These are phyloP conservation scores for Miniopterus natalensis DNA, from an alignment of 2,113 vertebrate genomes.

Conservation along the genomic window DNA sequence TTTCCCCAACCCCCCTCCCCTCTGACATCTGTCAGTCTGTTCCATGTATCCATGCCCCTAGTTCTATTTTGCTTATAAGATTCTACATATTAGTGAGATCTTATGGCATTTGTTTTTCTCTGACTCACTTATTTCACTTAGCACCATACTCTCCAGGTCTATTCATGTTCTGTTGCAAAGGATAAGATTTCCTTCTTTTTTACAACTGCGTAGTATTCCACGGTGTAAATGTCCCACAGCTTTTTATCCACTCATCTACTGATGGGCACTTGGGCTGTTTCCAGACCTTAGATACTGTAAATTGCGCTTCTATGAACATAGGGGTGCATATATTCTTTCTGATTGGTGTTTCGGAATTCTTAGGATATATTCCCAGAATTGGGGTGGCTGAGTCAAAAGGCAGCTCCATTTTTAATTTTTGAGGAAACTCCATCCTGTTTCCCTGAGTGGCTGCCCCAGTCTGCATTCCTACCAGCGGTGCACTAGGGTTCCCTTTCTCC, in stretches of 20 bases:
- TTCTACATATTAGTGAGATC: too few species aligned
- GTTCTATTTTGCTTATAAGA: too few species aligned
- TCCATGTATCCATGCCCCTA: too few species aligned
- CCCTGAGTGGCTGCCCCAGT: neutral
- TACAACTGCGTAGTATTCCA: neutral
- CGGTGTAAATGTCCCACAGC: neutral
- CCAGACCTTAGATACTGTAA: neutral
- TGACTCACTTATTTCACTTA: neutral
- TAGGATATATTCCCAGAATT: neutral
- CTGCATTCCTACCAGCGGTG: neutral
- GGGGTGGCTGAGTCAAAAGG: neutral
- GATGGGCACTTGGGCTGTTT: neutral
- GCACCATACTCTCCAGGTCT: neutral
- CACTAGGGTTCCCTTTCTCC: neutral
- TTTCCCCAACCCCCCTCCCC: too few species aligned
- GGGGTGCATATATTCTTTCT: neutral
- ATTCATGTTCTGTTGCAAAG: neutral
- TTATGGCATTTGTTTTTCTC: neutral
- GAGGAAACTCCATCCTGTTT: neutral
- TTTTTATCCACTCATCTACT: neutral
- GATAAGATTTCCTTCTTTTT: neutral
- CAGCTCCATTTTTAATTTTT: neutral
- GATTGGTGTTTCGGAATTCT: neutral
- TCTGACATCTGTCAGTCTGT: too few species aligned
- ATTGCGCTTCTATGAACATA: neutral